A percentile compares a stretch with the other conserved stretches of the same genome.
Evolutionary conservation across 2,888 invertebrate species (phyloP).

Genomic region (Tipula helvola): DNA sequence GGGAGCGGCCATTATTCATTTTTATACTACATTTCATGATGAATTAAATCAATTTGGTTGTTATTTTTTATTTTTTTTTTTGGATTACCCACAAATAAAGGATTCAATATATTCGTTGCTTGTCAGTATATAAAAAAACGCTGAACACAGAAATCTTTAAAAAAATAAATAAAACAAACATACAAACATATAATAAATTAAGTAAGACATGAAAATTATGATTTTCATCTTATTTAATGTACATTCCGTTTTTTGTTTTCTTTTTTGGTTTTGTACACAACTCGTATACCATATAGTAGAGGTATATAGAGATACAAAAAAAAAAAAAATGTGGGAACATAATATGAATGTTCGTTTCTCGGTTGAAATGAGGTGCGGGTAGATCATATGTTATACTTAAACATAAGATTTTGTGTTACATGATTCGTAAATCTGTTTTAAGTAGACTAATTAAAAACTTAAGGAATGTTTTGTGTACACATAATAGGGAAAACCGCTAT

Average conservation of each 20-base stretch:
- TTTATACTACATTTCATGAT: conserved; percentile 10
- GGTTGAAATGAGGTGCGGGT: neutral
- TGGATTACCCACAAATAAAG: neutral
- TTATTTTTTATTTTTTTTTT: neutral
- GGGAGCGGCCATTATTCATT: conserved; percentile 13
- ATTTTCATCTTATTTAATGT: neutral
- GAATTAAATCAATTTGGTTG: neutral
- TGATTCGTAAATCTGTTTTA: neutral
- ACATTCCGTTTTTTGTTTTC: neutral
- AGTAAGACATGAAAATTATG: neutral
- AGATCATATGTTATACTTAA: neutral
- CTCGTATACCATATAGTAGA: neutral
- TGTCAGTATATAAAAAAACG: neutral
- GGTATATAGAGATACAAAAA: neutral
- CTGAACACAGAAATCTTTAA: neutral
- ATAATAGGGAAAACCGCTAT: neutral
- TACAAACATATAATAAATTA: neutral
- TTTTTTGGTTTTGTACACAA: neutral
- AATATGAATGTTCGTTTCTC: neutral
- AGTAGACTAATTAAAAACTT: neutral
- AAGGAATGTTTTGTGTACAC: neutral
- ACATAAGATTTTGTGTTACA: neutral
- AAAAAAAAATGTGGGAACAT: neutral
- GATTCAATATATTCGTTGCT: neutral
- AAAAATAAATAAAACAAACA: neutral